Conservation (phyloP, 2,113 vertebrate species). For the Mus musculus region DNA sequence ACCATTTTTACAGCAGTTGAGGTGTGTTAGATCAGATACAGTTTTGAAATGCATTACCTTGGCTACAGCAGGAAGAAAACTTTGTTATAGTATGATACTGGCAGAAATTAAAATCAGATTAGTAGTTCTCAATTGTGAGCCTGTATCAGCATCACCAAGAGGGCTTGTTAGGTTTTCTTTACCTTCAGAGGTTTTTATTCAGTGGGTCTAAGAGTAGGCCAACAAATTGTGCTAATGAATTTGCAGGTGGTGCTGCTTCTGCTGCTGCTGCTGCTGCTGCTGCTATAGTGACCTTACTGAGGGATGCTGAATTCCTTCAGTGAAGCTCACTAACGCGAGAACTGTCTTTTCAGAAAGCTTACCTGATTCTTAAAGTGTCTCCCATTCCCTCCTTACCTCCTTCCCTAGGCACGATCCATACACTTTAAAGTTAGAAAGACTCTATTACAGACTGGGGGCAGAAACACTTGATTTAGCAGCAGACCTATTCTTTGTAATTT, state of each 20-base stretch:
- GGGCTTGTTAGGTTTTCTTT: slow-evolving; percentile 17
- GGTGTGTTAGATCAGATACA: neutral
- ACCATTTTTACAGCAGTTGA: neutral
- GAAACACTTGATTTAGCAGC: neutral
- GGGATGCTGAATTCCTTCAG: neutral
- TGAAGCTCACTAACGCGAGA: neutral
- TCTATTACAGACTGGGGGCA: neutral
- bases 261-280: neutral
- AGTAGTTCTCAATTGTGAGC: slow-evolving; percentile 3
- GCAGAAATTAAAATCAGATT: neutral
- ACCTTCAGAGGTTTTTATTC: neutral
- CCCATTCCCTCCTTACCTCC: neutral
- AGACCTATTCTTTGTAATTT: slow-evolving; percentile 7
- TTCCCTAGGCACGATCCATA: neutral
- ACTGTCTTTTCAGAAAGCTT: neutral
- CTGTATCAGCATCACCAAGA: neutral
- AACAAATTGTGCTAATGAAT: neutral
- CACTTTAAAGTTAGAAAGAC: slow-evolving; percentile 7
- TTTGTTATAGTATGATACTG: neutral
- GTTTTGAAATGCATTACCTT: slow-evolving; percentile 37
- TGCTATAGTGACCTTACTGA: neutral
- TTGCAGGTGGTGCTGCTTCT: neutral
- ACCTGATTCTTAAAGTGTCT: neutral
- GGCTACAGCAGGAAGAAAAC: slow-evolving; percentile 14
- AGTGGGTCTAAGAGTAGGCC: neutral